Percentiles rank a stretch among this genome's conserved stretches.
phyloP scores from a whole-genome alignment of 2,888 invertebrate genomes.

The Leucoma salicis region DNA sequence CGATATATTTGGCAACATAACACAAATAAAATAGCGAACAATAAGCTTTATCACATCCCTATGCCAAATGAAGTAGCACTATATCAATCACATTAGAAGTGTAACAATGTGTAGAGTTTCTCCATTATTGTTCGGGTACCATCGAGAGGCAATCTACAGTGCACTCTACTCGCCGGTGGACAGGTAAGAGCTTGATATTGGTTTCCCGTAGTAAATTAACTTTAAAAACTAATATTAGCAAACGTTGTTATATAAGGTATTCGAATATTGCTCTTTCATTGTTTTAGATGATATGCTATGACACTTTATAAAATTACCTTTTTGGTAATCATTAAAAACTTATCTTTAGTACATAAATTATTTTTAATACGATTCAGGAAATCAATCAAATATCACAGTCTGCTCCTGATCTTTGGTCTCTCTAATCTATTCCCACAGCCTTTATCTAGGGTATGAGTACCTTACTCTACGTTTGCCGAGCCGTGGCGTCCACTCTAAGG shows the following conservation, averaged over 20 bases:
- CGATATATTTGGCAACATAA: neutral
- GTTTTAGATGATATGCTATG: no score
- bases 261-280: no score
- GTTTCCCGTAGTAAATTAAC: neutral
- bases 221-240: conserved; percentile 4
- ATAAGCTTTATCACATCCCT: conserved; percentile 32
- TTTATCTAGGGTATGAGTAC: no score
- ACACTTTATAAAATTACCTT: no score
- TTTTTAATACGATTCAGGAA: no score
- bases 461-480: no score
- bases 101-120: conserved; percentile 43
- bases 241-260: neutral
- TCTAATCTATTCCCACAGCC: no score
- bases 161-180: conserved; percentile 28
- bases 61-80: conserved; percentile 33
- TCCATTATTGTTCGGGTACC: conserved; percentile 38
- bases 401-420: no score
- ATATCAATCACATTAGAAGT: conserved; percentile 49
- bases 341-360: no score
- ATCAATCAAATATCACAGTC: no score
- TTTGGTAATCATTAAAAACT: no score
- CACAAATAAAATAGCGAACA: conserved; percentile 8
- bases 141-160: conserved; percentile 54
- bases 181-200: conserved; percentile 43
- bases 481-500: no score